Conservation (phyloP, 2,888 invertebrate species). For the Marronus borbonicus region DNA sequence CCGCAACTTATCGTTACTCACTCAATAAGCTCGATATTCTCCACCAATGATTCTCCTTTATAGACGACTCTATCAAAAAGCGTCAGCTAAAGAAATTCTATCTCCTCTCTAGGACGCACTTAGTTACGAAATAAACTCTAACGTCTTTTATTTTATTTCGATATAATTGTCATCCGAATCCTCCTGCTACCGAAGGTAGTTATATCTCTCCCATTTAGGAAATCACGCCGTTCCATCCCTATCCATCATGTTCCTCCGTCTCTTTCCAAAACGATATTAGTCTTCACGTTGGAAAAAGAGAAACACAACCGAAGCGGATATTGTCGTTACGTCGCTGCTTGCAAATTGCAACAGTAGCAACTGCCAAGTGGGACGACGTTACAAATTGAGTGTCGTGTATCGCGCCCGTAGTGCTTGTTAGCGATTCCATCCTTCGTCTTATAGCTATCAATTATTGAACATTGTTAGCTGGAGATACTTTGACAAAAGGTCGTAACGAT, state of each 20-base stretch:
- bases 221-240: not conserved
- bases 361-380: not conserved
- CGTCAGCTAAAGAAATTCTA: no score
- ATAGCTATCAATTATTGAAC: conserved; percentile 45
- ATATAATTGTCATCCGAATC: conserved; percentile 14
- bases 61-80: no score
- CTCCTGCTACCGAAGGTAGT: not conserved
- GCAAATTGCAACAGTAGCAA: not conserved
- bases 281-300: not conserved
- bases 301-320: not conserved
- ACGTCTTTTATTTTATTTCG: not conserved
- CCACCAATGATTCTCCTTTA: no score
- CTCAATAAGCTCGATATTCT: no score
- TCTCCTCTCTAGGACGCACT: no score
- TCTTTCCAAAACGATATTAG: not conserved
- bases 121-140: no score
- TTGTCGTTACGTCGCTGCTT: not conserved
- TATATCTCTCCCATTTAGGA: conserved; percentile 3
- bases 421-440: conserved; percentile 24
- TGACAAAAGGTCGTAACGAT: conserved; percentile 37
- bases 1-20: no score
- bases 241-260: conserved; percentile 4
- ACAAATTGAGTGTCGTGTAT: conserved; percentile 44
- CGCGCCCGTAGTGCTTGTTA: conserved; percentile 32
- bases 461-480: conserved; percentile 43